Evolutionary conservation across 2,113 vertebrate species (phyloP).

Genomic region (Petroica traversi): DNA sequence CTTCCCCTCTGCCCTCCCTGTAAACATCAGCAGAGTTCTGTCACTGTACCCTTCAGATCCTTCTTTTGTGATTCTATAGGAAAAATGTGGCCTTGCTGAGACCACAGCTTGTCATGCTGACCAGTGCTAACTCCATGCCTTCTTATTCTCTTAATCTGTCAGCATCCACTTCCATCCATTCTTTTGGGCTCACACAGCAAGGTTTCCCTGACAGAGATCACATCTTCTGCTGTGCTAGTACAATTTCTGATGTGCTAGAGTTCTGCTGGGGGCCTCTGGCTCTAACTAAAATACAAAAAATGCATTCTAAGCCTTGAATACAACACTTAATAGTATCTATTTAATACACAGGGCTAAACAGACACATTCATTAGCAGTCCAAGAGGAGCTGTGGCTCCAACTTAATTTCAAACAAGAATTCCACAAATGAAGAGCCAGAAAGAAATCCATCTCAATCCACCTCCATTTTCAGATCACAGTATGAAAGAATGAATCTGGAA

Average conservation of each 20-base stretch:
- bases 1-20: background rate
- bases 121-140: background rate
- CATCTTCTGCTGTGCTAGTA: background rate
- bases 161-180: background rate
- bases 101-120: background rate
- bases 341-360: background rate
- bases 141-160: background rate
- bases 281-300: background rate
- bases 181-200: background rate
- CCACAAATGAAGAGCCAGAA: background rate
- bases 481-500: background rate
- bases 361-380: background rate
- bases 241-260: background rate
- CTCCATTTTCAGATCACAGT: background rate
- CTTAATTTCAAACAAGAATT: background rate
- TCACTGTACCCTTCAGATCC: background rate
- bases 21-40: background rate
- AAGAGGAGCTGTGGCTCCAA: background rate
- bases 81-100: slow-evolving; percentile 2
- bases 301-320: background rate
- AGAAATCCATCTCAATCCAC: background rate
- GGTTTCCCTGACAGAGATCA: background rate
- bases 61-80: background rate
- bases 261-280: background rate
- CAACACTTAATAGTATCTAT: background rate